Evolutionary conservation across 2,888 invertebrate genomes (phyloP).

Genomic region (Polyploca ridens): DNA sequence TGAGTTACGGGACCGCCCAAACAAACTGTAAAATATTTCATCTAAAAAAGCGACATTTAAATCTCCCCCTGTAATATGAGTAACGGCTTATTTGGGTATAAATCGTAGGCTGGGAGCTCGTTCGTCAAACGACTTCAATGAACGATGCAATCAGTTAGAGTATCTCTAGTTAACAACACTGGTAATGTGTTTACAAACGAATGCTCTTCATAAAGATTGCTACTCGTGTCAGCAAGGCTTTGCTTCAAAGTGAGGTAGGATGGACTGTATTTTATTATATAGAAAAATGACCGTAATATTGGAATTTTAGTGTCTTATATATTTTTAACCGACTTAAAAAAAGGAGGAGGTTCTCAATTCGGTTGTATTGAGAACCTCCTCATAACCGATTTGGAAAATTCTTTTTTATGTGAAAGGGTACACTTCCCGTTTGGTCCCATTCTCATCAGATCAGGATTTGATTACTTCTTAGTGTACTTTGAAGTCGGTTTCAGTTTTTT

Average conservation of each 20-base stretch:
- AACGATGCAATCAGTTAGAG: constrained; percentile 77
- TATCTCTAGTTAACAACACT: constrained; percentile 59
- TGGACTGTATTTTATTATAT: not conserved
- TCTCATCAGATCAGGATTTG: too few species aligned
- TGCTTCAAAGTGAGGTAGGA: too few species aligned
- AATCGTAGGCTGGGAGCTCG: constrained; percentile 57
- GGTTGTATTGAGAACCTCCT: too few species aligned
- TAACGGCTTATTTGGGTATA: constrained; percentile 71
- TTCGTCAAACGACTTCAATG: constrained; percentile 71
- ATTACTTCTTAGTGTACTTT: too few species aligned
- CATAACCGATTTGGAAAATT: too few species aligned
- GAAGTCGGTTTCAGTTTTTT: too few species aligned
- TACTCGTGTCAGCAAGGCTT: constrained; percentile 17
- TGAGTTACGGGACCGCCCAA: constrained; percentile 60
- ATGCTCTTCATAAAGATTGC: constrained; percentile 26
- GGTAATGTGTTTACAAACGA: constrained; percentile 51
- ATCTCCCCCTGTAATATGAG: constrained; percentile 77
- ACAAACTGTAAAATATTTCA: constrained; percentile 65
- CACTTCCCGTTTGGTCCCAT: too few species aligned
- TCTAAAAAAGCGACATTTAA: constrained; percentile 74
- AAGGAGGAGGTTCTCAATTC: too few species aligned
- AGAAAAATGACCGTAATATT: not conserved
- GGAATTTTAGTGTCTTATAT: not conserved
- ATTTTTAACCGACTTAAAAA: too few species aligned
- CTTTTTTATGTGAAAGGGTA: too few species aligned